A percentile compares a stretch with the other conserved stretches of the same genome.
phyloP scores from a whole-genome alignment of 2,888 invertebrate species.

The Macaria notata region DNA sequence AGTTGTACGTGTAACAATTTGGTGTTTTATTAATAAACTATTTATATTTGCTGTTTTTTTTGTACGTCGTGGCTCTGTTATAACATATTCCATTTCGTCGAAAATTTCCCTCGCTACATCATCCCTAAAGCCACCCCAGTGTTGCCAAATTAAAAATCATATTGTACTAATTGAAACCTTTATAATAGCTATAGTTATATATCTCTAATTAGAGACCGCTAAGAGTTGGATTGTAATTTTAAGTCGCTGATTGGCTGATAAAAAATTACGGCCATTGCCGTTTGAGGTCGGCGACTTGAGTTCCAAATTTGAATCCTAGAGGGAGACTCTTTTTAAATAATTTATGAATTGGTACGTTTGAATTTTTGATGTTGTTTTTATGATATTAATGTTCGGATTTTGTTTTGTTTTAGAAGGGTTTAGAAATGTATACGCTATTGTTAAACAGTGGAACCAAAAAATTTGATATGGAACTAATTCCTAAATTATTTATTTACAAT shows the following conservation, averaged over 20 bases:
- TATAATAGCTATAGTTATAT: conserved; percentile 34
- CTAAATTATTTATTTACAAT: no score
- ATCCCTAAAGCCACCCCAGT: conserved; percentile 25
- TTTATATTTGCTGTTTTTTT: no score
- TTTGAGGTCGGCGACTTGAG: not conserved
- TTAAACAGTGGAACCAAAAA: no score
- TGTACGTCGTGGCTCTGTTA: no score
- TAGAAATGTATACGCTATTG: no score
- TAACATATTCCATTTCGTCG: no score
- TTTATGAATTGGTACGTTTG: not conserved
- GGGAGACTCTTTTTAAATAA: conserved; percentile 3
- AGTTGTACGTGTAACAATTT: no score
- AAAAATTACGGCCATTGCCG: conserved; percentile 18
- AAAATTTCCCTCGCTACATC: no score
- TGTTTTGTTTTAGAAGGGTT: not conserved
- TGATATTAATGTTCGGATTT: not conserved
- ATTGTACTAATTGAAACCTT: conserved; percentile 40
- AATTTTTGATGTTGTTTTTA: not conserved
- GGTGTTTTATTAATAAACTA: no score
- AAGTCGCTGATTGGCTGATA: conserved; percentile 22
- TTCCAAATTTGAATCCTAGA: conserved; percentile 1
- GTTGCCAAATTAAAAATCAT: conserved; percentile 53
- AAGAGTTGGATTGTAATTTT: conserved; percentile 25
- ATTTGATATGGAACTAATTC: no score
- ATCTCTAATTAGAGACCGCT: conserved; percentile 31